These are phyloP conservation scores for Pyrrhura leucotis DNA, from an alignment of 2,797 vertebrate genomes.

Conservation along the genomic window DNA sequence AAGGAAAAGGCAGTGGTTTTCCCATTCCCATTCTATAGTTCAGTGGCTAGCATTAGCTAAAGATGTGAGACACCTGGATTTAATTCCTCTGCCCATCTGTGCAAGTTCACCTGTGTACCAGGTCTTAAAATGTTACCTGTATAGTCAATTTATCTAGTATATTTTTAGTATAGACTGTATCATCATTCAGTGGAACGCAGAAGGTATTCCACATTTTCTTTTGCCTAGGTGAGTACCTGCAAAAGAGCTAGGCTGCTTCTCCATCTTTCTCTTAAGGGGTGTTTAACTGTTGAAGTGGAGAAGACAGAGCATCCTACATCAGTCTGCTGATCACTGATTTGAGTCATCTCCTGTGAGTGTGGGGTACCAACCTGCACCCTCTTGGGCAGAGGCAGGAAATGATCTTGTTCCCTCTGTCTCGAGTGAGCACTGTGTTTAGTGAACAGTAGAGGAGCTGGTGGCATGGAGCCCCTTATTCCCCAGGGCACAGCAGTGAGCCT, in stretches of 20 bases:
- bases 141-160: neutral
- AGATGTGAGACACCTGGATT: neutral
- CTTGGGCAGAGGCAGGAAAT: neutral
- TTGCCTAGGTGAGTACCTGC: neutral
- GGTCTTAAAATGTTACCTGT: neutral
- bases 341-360: neutral
- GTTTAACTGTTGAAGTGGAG: neutral
- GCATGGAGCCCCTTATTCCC: neutral
- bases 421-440: neutral
- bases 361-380: neutral
- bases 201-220: neutral
- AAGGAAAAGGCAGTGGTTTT: neutral
- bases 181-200: neutral
- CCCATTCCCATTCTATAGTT: neutral
- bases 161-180: neutral
- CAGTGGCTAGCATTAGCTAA: neutral
- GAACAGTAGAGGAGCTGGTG: neutral
- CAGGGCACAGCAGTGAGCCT: rapidly evolving
- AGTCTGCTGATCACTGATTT: neutral
- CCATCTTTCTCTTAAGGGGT: neutral
- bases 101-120: neutral
- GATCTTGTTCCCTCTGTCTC: neutral
- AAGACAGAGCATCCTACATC: neutral
- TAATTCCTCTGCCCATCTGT: neutral
- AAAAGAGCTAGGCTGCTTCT: neutral